Evolutionary conservation across 2,113 vertebrate genomes (phyloP).

Genomic region (Ceyx cyanopectus): DNA sequence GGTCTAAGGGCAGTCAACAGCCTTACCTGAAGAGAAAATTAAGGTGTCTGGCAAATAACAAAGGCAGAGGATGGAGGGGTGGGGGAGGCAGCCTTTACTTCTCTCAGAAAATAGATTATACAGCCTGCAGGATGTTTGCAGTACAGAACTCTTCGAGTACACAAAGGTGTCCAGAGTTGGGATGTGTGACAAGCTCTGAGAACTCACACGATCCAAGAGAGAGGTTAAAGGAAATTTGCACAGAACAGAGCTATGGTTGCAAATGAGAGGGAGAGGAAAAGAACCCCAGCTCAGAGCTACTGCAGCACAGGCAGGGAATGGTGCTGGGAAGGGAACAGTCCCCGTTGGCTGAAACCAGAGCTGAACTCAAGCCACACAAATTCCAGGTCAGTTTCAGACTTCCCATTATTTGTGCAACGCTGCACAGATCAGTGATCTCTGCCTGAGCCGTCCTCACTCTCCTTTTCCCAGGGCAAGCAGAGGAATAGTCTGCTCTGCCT

Average conservation of each 20-base stretch:
- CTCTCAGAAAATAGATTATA: not conserved
- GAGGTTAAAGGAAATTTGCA: constrained; percentile 22
- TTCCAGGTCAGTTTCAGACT: constrained; percentile 35
- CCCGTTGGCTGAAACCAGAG: constrained; percentile 40
- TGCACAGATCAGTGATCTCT: not conserved
- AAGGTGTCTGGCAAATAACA: constrained; percentile 17
- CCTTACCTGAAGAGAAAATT: constrained; percentile 14
- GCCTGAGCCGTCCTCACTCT: not conserved
- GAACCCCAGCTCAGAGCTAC: not conserved
- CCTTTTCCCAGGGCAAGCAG: not conserved
- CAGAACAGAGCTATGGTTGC: not conserved
- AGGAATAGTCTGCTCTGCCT: not conserved
- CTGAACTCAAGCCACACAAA: constrained; percentile 14
- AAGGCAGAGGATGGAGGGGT: not conserved
- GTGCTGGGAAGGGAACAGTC: constrained; percentile 5
- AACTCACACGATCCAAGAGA: not conserved
- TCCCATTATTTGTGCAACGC: constrained; percentile 37
- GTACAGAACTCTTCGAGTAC: not conserved
- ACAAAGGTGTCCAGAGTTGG: not conserved
- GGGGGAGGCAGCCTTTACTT: not conserved
- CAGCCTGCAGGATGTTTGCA: not conserved
- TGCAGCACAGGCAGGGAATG: not conserved
- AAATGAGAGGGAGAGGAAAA: constrained; percentile 3
- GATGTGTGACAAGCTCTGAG: not conserved
- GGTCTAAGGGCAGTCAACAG: not conserved